phyloP scores from a whole-genome alignment of 1,140 invertebrate species.

The Bathynomus jamesi region DNA sequence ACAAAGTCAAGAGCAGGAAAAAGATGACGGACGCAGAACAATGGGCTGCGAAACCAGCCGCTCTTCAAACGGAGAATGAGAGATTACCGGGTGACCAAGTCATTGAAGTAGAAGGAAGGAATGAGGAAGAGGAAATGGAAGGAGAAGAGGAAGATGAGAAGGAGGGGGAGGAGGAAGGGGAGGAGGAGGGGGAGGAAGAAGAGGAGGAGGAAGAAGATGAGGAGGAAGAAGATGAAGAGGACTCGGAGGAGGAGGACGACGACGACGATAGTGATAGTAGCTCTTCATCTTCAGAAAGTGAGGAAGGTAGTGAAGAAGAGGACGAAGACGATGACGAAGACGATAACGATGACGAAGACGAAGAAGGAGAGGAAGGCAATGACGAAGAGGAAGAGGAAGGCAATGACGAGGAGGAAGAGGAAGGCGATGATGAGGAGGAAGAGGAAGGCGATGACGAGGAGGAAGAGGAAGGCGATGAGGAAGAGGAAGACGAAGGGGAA shows the following conservation, averaged over 20 bases:
- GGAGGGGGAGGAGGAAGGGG: neutral
- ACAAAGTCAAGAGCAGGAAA: neutral
- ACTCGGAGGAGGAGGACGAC: neutral
- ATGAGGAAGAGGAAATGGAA: neutral
- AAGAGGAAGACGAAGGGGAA: neutral
- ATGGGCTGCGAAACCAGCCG: neutral
- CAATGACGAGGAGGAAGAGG: neutral
- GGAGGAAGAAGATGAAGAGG: slow-evolving; percentile 2
- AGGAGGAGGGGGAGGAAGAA: neutral
- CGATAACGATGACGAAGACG: slow-evolving; percentile 1
- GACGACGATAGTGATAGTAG: neutral
- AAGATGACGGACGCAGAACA: neutral
- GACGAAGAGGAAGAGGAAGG: slow-evolving; percentile 8
- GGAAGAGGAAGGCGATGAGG: neutral
- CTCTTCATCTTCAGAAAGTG: slow-evolving; percentile 39
- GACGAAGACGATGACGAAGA: neutral
- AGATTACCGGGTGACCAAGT: neutral
- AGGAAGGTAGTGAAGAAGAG: slow-evolving; percentile 9
- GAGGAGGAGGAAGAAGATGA: slow-evolving; percentile 50
- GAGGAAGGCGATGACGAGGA: neutral
- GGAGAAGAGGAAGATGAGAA: neutral
- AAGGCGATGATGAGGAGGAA: neutral
- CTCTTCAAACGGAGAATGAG: neutral
- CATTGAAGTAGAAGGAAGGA: neutral
- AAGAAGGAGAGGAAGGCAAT: slow-evolving; percentile 10